phyloP scores from a whole-genome alignment of 2,113 vertebrate species.

The Tupaia tana region DNA sequence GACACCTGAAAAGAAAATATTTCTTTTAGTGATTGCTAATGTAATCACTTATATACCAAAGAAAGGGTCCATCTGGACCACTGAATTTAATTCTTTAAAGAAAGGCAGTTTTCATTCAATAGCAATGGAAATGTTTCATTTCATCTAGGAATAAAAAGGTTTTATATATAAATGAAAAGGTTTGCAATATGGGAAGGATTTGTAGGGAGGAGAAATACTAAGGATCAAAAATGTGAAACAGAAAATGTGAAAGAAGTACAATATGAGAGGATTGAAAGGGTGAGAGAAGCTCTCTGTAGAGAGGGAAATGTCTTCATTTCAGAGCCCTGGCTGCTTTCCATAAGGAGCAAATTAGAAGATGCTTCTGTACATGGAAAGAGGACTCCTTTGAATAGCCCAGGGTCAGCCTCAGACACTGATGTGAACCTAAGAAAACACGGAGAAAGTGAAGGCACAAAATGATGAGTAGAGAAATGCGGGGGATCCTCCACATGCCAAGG shows the following conservation, averaged over 20 bases:
- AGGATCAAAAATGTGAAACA: not conserved
- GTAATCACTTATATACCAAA: slow-evolving; percentile 59
- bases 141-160: slow-evolving; percentile 29
- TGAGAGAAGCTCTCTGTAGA: not conserved
- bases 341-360: not conserved
- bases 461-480: not conserved
- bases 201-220: not conserved
- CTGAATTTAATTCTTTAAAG: slow-evolving; percentile 42
- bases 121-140: slow-evolving; percentile 60
- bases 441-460: not conserved
- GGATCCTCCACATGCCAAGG: too few relatives aligned
- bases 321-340: not conserved
- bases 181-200: slow-evolving; percentile 30
- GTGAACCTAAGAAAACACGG: not conserved
- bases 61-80: not conserved
- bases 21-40: slow-evolving; percentile 64
- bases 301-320: not conserved
- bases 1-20: slow-evolving; percentile 62
- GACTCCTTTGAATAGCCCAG: not conserved
- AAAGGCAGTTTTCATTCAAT: slow-evolving; percentile 41
- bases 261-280: not conserved
- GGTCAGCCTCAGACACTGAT: not conserved
- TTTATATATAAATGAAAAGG: slow-evolving; percentile 60
- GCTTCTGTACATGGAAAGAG: not conserved
- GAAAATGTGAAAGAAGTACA: not conserved